Evolutionary conservation across 2,113 vertebrate species (phyloP), one percentile per base, ranked within the genome.

Genomic region (Petaurus breviceps): DNA sequence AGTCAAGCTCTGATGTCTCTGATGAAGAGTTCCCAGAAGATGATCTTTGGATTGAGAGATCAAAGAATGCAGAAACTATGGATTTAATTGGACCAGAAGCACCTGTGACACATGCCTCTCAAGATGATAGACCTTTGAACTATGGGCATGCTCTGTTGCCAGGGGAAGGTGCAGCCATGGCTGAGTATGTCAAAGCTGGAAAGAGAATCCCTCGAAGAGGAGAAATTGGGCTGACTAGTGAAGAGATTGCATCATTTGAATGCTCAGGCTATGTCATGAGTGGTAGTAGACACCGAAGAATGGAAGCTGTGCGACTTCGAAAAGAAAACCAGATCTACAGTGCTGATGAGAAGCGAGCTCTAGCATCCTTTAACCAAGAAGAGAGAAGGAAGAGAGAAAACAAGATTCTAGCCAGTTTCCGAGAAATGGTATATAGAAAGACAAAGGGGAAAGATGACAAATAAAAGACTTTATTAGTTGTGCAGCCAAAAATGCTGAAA

Each of bases 251-350:
- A 2, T 98, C 99, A 0, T 99, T 99, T 91, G 99, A 99, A 98
- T 98, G 99, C 55, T 99, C 99, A 16, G 99, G 99, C 94, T 99
- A 99, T 1, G 99, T 99, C n/a, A 99, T 99, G 99, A 99, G 99
- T 77, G 99, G 99, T 93, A 99, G 99, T 99, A 99, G 99, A 92
- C 99, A 99, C 97, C 99, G 99, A 0, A 99, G 99, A 94, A 99
- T 99, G 99, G 99, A 99, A 94, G 99, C 99, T 3, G 99, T 99
- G 95, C 99, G 99, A 98, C 99, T 99, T 98, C 99, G 99, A 43
- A 99, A 99, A 94, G 99, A 99, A 98, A 99, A 99, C 99, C 99
- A 99, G 98, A 99, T 99, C 94, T 99, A 99, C 98, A 99, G 99
- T 0, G 99, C 99, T 0, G 99, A 99, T 46, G 99, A 99, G 47